Evolutionary conservation across 37 sponge, comb jelly and placozoan genomes (phyloP).

Genomic region (Sycon ciliatum): DNA sequence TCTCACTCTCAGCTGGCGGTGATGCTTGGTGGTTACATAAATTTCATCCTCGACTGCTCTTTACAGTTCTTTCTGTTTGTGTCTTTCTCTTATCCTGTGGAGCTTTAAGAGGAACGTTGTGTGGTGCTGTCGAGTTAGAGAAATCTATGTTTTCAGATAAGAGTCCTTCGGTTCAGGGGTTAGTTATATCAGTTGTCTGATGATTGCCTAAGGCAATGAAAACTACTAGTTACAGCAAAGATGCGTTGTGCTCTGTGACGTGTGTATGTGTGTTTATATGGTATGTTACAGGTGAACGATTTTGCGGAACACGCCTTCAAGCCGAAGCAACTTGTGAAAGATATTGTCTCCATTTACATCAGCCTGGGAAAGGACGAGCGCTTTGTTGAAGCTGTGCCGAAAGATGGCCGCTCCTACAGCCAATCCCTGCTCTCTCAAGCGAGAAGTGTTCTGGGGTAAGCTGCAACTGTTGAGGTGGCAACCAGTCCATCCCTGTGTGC

Average conservation of each 20-base stretch:
- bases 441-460: slow-evolving; percentile 48
- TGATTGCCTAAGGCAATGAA: background rate
- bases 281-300: slow-evolving; percentile 57
- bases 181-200: background rate
- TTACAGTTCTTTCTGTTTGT: background rate
- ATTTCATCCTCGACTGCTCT: background rate
- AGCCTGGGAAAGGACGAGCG: slow-evolving; percentile 46
- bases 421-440: slow-evolving; percentile 59
- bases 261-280: no score
- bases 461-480: no score
- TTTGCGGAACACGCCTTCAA: slow-evolving; percentile 59
- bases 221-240: no score
- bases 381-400: slow-evolving; percentile 75
- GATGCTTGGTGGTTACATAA: no score
- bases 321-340: slow-evolving; percentile 60
- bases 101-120: no score
- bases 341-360: slow-evolving; percentile 62
- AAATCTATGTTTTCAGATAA: slow-evolving; percentile 11
- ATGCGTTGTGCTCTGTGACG: no score
- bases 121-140: no score
- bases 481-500: no score
- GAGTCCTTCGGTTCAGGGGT: background rate
- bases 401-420: slow-evolving; percentile 79
- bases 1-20: no score
- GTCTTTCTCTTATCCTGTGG: background rate